These are phyloP conservation scores for Phalloptychus januarius DNA, from an alignment of 2,797 vertebrate species.

Conservation along the genomic window DNA sequence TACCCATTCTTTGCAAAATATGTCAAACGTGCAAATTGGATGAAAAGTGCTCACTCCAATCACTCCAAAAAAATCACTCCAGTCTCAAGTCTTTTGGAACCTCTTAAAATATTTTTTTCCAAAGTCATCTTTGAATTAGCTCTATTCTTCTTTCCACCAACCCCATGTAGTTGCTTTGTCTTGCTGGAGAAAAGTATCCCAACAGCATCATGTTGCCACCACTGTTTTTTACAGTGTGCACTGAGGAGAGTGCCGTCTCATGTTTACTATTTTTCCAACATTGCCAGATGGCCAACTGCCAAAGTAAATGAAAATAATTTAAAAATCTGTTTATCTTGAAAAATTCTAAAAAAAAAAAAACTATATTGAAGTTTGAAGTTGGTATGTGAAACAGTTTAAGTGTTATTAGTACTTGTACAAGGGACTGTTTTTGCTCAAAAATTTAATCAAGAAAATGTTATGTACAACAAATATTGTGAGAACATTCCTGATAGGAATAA, in stretches of 20 bases:
- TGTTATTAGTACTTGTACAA: not conserved
- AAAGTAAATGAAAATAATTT: no score
- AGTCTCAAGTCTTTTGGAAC: not conserved
- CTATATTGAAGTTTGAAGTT: not conserved
- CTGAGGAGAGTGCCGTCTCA: not conserved
- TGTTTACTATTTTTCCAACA: not conserved
- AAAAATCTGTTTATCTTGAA: not conserved
- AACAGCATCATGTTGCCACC: not conserved
- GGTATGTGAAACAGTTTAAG: not conserved
- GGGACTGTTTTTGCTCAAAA: not conserved
- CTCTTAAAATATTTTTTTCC: not conserved
- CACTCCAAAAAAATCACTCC: no score
- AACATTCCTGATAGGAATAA: not conserved
- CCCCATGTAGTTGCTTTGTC: not conserved
- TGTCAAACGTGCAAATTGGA: not conserved
- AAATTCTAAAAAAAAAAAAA: not conserved
- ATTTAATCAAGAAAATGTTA: not conserved
- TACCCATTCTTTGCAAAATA: not conserved
- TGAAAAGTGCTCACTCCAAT: no score
- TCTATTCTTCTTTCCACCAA: not conserved
- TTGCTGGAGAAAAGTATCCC: not conserved
- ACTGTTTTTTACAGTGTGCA: not conserved
- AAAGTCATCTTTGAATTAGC: not conserved
- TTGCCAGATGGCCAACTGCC: not conserved
- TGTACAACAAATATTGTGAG: constrained; percentile 40